A percentile compares a stretch with the other conserved stretches of the same genome.
Evolutionary conservation across 2,888 invertebrate genomes (phyloP).

Genomic region (Pardosa pseudoannulata): DNA sequence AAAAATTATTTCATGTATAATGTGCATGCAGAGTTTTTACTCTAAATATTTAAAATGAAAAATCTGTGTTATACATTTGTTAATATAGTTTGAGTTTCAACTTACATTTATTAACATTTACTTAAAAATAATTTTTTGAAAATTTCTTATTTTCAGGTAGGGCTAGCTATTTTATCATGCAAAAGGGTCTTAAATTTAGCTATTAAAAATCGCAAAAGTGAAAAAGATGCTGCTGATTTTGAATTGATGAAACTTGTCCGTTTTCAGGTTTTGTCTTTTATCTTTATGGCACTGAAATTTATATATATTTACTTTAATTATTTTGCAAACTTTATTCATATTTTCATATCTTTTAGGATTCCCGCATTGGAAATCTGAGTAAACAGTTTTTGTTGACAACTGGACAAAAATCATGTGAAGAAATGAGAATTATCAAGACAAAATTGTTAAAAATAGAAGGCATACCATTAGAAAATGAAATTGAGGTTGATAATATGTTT

Average conservation of each 20-base stretch:
- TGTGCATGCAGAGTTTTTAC: too few species aligned
- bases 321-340: not conserved
- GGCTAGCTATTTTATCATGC: conserved; percentile 15
- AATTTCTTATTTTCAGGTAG: conserved; percentile 5
- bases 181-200: conserved; percentile 4
- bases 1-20: too few species aligned
- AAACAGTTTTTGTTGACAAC: not conserved
- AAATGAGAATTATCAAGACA: conserved; percentile 5
- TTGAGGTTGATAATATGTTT: too few species aligned
- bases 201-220: conserved; percentile 30
- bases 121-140: too few species aligned
- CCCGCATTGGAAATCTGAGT: conserved; percentile 7
- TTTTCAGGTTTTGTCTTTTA: conserved; percentile 34
- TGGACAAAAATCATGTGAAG: not conserved
- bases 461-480: not conserved
- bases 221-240: conserved; percentile 27
- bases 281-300: too few species aligned
- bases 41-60: too few species aligned
- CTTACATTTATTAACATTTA: too few species aligned
- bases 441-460: conserved; percentile 13
- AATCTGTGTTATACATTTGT: too few species aligned
- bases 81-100: too few species aligned
- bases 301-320: too few species aligned
- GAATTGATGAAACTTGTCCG: conserved; percentile 49
- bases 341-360: conserved; percentile 16